phyloP scores from a whole-genome alignment of 2,888 invertebrate species.

The Beris chalybata region DNA sequence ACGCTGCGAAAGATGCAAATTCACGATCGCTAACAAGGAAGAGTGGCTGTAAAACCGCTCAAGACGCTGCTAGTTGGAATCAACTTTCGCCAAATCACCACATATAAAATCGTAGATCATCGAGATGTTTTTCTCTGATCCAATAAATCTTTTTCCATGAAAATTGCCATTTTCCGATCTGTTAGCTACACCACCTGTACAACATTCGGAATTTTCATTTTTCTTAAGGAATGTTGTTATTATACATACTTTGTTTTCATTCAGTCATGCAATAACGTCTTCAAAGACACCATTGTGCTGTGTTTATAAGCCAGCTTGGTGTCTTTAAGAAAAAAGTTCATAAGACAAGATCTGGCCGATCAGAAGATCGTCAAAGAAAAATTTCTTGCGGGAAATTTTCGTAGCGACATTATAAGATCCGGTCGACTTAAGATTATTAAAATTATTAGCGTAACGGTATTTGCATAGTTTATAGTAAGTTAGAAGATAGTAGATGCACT shows the following conservation, averaged over 20 bases:
- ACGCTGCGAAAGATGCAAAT: constrained; percentile 20
- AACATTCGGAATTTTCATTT: background rate
- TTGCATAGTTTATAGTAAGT: background rate
- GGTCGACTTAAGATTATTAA: background rate
- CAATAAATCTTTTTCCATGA: constrained; percentile 9
- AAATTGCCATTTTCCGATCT: constrained; percentile 24
- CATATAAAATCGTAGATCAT: constrained; percentile 9
- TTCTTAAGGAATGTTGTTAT: background rate
- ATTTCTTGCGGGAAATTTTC: background rate
- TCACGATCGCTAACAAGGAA: constrained; percentile 15
- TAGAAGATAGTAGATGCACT: too few relatives aligned
- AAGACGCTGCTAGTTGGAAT: background rate
- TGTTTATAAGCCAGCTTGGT: too few relatives aligned
- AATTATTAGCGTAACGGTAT: constrained; percentile 10
- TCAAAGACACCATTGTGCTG: too few relatives aligned
- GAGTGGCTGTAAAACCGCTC: background rate
- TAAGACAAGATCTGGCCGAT: too few relatives aligned
- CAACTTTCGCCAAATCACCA: constrained; percentile 29
- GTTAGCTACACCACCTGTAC: constrained; percentile 7
- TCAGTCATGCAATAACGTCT: background rate
- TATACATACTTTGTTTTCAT: background rate
- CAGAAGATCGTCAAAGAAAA: background rate
- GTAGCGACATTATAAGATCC: background rate
- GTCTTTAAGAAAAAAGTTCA: too few relatives aligned
- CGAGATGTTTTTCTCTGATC: background rate